Evolutionary conservation across 2,888 invertebrate genomes (phyloP).

Genomic region (Ceraclea dissimilis): DNA sequence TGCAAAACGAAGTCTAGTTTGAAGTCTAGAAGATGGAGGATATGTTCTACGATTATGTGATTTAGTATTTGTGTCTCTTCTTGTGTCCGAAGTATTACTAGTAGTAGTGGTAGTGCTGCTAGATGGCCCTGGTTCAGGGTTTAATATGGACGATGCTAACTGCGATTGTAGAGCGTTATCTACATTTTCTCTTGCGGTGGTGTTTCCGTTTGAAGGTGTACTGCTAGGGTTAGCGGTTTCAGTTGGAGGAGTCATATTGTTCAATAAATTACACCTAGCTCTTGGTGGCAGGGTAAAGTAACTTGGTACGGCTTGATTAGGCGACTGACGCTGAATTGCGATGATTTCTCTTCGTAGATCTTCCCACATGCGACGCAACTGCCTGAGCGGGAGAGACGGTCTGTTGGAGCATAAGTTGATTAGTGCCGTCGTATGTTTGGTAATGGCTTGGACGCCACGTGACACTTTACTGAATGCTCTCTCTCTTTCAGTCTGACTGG

Average conservation of each 20-base stretch:
- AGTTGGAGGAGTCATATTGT: conserved; percentile 29
- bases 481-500: not conserved
- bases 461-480: conserved; percentile 38
- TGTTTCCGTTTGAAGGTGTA: not conserved
- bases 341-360: conserved; percentile 54
- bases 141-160: not conserved
- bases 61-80: not conserved
- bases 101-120: not conserved
- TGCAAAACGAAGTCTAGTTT: not conserved
- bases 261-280: conserved; percentile 42
- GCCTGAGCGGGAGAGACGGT: conserved; percentile 43
- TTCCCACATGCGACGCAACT: conserved; percentile 57
- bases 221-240: not conserved
- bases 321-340: conserved; percentile 44
- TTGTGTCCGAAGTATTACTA: conserved; percentile 8
- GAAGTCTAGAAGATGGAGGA: conserved; percentile 10
- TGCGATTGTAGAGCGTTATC: conserved; percentile 1
- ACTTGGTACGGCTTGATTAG: conserved; percentile 21
- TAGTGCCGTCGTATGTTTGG: conserved; percentile 37
- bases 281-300: conserved; percentile 41
- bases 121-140: not conserved
- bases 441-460: conserved; percentile 37
- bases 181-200: not conserved
- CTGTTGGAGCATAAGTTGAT: conserved; percentile 42
- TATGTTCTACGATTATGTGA: conserved; percentile 1